Evolutionary conservation across 2,888 invertebrate species (phyloP), one percentile per base, ranked within the genome.

Genomic region (Gryllus longicercus): DNA sequence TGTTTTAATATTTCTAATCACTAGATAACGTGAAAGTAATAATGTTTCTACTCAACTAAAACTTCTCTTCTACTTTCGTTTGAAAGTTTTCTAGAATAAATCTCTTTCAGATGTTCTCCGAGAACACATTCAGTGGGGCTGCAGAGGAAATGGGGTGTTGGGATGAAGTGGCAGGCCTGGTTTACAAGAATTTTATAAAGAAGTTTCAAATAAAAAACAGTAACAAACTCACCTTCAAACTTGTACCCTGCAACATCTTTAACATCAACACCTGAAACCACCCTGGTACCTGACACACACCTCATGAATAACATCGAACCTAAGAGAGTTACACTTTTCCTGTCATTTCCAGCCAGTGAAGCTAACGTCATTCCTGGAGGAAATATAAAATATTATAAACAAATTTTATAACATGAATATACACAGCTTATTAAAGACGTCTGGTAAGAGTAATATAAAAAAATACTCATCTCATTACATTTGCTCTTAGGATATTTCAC

Each of bases 271-370:
- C 88, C 87, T 12, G 89, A 88, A 78, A 93, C 88, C 63, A 92
- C 92, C 86, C 94, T 89, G 23, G 92, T 90, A 23, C 94, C 94
- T 50, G 93, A 94, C 49, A 94, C 91, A 84, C 92, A 92, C 82
- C 93, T 89, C 21, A 91, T 89, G 86, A 93, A 94, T 51, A 94
- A 86, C 92, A 93, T 93, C 0, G 93, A 91, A 12, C 94, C 94
- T 78, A 94, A 86, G 86, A 91, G 89, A 76, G 92, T 91, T 14
- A 91, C 85, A 82, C 88, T 86, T 84, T 88, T 88, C 81, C 86
- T 85, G 82, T 86, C 86, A 78, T 78, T 80, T 2, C 83, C 82
- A 51, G 84, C 81, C 74, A 90, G 84, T 2, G 85, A 86, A 18
- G 84, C 85, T 76, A 90, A 84, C 16, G 88, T 88, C 84, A 91